These are phyloP conservation scores for Bhutanitis thaidina DNA, from an alignment of 2,888 invertebrate species.

Conservation along the genomic window DNA sequence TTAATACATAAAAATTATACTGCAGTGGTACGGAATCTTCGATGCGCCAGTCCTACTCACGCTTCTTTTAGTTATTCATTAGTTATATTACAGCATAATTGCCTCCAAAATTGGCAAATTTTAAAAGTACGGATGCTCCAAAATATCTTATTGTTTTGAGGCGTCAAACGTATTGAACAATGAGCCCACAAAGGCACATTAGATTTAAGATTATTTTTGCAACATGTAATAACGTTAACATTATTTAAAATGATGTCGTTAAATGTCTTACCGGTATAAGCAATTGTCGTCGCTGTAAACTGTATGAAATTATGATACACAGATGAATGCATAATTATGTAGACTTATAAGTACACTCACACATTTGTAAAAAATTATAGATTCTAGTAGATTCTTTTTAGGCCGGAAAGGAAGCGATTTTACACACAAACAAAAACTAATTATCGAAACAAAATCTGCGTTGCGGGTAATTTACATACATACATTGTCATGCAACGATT, in stretches of 20 bases:
- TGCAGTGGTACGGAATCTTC: no score
- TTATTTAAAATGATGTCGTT: neutral
- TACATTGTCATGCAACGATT: constrained; percentile 41
- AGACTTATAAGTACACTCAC: neutral
- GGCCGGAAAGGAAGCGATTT: constrained; percentile 47
- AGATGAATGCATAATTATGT: neutral
- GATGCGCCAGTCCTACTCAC: no score
- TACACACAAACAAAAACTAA: constrained; percentile 43
- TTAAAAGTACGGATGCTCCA: no score
- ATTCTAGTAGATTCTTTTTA: constrained; percentile 20
- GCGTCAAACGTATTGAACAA: constrained; percentile 37
- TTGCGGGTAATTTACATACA: constrained; percentile 34
- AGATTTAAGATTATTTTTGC: neutral
- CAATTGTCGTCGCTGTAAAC: neutral
- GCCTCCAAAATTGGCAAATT: no score
- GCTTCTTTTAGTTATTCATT: no score
- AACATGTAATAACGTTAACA: no score
- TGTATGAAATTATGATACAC: constrained; percentile 6
- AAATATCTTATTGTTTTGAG: no score
- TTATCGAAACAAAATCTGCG: constrained; percentile 29
- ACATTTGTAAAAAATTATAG: constrained; percentile 12
- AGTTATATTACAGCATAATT: no score
- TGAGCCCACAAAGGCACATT: constrained; percentile 56
- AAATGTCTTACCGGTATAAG: neutral
- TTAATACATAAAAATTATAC: no score